phyloP scores from a whole-genome alignment of 2,113 vertebrate genomes.

The Chiloscyllium plagiosum region DNA sequence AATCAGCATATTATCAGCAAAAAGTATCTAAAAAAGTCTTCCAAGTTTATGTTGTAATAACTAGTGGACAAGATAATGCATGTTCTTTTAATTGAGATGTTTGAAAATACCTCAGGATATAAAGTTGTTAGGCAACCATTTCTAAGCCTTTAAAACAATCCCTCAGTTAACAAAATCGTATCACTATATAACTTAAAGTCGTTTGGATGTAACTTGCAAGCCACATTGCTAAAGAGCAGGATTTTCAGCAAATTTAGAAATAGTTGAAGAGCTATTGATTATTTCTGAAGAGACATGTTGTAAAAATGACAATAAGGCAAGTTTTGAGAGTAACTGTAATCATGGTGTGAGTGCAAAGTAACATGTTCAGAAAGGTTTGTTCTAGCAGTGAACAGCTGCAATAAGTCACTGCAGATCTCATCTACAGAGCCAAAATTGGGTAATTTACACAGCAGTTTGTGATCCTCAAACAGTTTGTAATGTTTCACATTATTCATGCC shows the following conservation, averaged over 20 bases:
- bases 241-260: constrained; percentile 17
- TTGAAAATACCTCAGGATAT: constrained; percentile 6
- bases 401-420: constrained; percentile 43
- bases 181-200: not conserved
- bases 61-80: not conserved
- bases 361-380: constrained; percentile 38
- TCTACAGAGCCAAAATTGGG: constrained; percentile 58
- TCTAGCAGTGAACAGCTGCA: constrained; percentile 50
- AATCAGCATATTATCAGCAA: not conserved
- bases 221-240: not conserved
- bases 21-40: not conserved
- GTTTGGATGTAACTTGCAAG: not conserved
- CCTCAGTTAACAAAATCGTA: not conserved
- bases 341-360: constrained; percentile 27
- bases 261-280: constrained; percentile 15
- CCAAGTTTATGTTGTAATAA: not conserved
- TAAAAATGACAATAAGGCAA: constrained; percentile 30
- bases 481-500: constrained; percentile 69
- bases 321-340: constrained; percentile 29
- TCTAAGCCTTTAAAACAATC: not conserved
- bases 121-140: not conserved
- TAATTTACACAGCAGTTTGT: constrained; percentile 68
- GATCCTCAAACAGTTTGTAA: constrained; percentile 67
- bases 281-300: constrained; percentile 15
- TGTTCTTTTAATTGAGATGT: not conserved